Evolutionary conservation across 1,140 invertebrate species (phyloP).

Genomic region (Meloidogyne floridensis): DNA sequence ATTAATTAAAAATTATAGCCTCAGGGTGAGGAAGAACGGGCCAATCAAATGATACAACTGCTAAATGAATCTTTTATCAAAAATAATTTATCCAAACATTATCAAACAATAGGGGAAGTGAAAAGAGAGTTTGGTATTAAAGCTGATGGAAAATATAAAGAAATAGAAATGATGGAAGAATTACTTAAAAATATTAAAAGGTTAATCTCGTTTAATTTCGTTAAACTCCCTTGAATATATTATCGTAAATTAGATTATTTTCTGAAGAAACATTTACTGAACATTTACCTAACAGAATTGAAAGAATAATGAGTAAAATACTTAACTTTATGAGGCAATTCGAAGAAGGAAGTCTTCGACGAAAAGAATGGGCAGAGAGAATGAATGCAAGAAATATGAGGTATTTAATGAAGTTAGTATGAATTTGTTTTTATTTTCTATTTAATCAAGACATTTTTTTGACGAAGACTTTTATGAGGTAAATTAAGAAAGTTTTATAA

Average conservation of each 20-base stretch:
- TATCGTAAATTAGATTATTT: constrained; percentile 36
- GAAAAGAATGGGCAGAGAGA: constrained; percentile 62
- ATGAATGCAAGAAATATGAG: constrained; percentile 63
- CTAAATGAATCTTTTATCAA: constrained; percentile 10
- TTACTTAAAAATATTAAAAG: constrained; percentile 25
- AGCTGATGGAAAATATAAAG: constrained; percentile 41
- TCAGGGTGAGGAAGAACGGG: constrained; percentile 49
- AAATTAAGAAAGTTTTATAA: not conserved
- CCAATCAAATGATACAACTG: constrained; percentile 41
- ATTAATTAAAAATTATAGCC: constrained; percentile 36
- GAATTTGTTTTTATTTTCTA: not conserved
- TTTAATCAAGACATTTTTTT: constrained; percentile 53
- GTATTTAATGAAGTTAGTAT: not conserved
- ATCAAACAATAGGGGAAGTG: constrained; percentile 58
- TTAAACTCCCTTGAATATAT: too few relatives aligned
- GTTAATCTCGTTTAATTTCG: not conserved
- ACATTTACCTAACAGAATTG: constrained; percentile 41
- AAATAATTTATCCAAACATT: constrained; percentile 26
- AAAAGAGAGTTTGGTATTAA: constrained; percentile 54
- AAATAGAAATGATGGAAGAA: constrained; percentile 33
- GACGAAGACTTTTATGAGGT: constrained; percentile 65
- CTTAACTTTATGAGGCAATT: constrained; percentile 57
- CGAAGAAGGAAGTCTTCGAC: constrained; percentile 52
- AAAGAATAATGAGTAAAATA: constrained; percentile 58
- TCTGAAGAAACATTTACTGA: constrained; percentile 48